Percentiles rank a stretch among this genome's conserved stretches.
These are phyloP conservation scores for Ornithorhynchus anatinus DNA, from an alignment of 2,113 vertebrate species.

Conservation along the genomic window DNA sequence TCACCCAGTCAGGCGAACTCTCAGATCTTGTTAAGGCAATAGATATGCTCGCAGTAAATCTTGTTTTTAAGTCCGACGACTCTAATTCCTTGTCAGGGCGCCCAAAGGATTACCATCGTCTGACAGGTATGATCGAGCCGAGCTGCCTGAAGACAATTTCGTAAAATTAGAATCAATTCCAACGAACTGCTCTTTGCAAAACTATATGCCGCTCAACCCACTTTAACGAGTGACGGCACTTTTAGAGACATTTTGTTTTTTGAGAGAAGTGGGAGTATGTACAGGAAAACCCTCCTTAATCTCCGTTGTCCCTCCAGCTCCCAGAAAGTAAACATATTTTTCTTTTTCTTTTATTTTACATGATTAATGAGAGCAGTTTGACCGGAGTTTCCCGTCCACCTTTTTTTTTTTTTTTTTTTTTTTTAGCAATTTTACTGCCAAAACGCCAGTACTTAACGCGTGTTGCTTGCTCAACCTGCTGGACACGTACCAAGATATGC, in stretches of 20 bases:
- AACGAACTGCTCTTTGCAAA: conserved; percentile 11
- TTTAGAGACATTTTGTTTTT: background rate
- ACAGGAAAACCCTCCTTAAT: too few species aligned
- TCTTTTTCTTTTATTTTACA: too few species aligned
- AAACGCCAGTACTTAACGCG: too few species aligned
- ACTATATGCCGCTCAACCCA: conserved; percentile 19
- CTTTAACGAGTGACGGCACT: background rate
- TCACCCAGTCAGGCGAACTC: conserved; percentile 40
- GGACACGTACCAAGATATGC: too few species aligned
- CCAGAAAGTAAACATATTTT: background rate
- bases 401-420: too few species aligned
- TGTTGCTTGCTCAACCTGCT: too few species aligned
- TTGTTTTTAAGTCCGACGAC: too few species aligned
- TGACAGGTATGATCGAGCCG: conserved; percentile 59
- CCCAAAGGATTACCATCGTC: conserved; percentile 58
- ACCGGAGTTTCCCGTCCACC: too few species aligned
- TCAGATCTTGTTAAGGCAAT: conserved; percentile 39
- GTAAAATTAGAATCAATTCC: conserved; percentile 29
- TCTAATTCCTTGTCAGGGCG: conserved; percentile 67
- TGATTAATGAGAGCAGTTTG: too few species aligned
- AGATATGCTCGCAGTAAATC: too few species aligned
- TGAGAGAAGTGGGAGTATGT: too few species aligned
- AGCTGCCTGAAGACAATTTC: conserved; percentile 41
- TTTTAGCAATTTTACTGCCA: too few species aligned
- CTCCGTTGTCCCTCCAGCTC: background rate